Conservation (phyloP, 2,797 vertebrate species). For the Gymnodraco acuticeps region DNA sequence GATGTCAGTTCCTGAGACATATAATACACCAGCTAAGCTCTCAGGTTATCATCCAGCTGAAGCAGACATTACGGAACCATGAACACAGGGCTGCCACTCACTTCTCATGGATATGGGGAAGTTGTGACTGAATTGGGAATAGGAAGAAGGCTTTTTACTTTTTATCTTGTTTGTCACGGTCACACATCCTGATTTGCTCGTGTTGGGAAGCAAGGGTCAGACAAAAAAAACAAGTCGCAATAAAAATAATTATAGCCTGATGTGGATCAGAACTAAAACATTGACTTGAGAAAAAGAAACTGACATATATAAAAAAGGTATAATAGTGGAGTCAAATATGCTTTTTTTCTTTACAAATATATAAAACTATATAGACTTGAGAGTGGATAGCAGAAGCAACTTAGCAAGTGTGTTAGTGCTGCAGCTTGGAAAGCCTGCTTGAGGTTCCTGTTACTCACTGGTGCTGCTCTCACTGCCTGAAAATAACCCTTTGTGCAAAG, state of each 20-base stretch:
- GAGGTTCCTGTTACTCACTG: conserved; percentile 77
- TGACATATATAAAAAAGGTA: background rate
- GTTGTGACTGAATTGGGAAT: conserved; percentile 86
- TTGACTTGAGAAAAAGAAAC: background rate
- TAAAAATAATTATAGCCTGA: conserved; percentile 42
- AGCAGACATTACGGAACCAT: conserved; percentile 81
- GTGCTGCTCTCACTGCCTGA: conserved; percentile 80
- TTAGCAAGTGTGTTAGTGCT: conserved; percentile 38
- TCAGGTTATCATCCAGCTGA: conserved; percentile 7
- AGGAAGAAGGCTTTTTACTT: conserved; percentile 86
- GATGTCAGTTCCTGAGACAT: conserved; percentile 25
- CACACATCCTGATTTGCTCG: conserved; percentile 87
- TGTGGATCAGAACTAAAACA: conserved; percentile 1
- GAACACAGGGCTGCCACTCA: conserved; percentile 61
- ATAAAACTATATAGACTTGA: background rate
- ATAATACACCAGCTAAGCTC: conserved; percentile 14
- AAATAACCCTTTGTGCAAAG: conserved; percentile 80
- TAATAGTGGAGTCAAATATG: background rate
- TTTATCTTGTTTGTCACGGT: conserved; percentile 82
- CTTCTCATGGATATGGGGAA: conserved; percentile 89
- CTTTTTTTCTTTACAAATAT: no score
- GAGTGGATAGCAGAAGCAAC: conserved; percentile 19
- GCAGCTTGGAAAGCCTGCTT: conserved; percentile 67
- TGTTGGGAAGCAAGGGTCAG: conserved; percentile 85
- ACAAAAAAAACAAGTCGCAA: conserved; percentile 73